Percentiles rank a stretch among this genome's conserved stretches.
phyloP scores from a whole-genome alignment of 1,140 invertebrate genomes.

The Aphaenogaster rudis region DNA sequence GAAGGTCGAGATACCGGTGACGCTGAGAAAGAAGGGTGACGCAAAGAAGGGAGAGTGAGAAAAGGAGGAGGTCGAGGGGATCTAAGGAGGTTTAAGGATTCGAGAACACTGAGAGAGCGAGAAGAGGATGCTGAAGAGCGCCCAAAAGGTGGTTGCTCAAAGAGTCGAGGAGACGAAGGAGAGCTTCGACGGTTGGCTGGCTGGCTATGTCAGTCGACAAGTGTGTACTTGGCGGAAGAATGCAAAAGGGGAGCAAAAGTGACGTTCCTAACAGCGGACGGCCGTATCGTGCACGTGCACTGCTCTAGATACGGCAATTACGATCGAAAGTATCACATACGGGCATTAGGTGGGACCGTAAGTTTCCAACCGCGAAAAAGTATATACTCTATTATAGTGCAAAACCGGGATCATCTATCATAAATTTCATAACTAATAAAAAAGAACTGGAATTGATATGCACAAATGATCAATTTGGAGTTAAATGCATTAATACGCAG shows the following conservation, averaged over 20 bases:
- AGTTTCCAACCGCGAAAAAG: neutral
- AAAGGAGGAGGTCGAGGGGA: constrained; percentile 19
- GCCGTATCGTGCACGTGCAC: neutral
- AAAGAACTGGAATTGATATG: neutral
- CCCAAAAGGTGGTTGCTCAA: constrained; percentile 53
- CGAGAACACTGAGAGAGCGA: constrained; percentile 39
- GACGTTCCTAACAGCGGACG: neutral
- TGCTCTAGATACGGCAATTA: neutral
- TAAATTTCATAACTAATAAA: neutral
- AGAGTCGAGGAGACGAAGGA: constrained; percentile 48
- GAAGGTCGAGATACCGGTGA: constrained; percentile 60
- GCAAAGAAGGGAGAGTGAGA: constrained; percentile 4
- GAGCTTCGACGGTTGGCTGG: constrained; percentile 17
- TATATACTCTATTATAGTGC: neutral
- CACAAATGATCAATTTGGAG: neutral
- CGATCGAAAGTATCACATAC: neutral
- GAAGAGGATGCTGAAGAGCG: constrained; percentile 50
- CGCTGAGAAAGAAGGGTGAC: constrained; percentile 24
- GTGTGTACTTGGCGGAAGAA: constrained; percentile 34
- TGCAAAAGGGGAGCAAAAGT: constrained; percentile 32
- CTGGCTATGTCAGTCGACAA: constrained; percentile 24
- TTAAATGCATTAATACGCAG: neutral
- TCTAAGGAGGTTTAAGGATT: constrained; percentile 35
- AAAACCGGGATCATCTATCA: neutral
- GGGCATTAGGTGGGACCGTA: neutral